Evolutionary conservation across 1,140 invertebrate species (phyloP), one percentile per base, ranked within the genome.

Genomic region (Plutomurus gul): DNA sequence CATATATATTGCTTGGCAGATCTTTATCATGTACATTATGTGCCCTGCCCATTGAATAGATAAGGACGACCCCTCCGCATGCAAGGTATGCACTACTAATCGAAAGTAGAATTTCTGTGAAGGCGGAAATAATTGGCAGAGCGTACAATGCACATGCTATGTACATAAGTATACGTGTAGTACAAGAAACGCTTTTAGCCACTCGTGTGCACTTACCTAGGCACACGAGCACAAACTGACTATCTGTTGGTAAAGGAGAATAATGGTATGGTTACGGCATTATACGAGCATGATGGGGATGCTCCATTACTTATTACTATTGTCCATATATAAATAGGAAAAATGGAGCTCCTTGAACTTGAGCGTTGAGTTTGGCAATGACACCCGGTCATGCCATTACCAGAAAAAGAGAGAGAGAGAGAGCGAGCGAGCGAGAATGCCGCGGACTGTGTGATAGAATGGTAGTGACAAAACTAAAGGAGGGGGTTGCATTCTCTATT

Each of bases 391-490:
- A 16, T 30, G 56, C 36, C 56, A 65, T 65, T 65, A 65, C 56
- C 56, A 65, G 56, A 27, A 33, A 4, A 3, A n/a, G n/a, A n/a
- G n/a, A n/a, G n/a, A n/a, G n/a, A n/a, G n/a, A n/a, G n/a, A n/a
- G n/a, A n/a, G n/a, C n/a, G n/a, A n/a, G n/a, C n/a, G n/a, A n/a
- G n/a, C n/a, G n/a, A n/a, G n/a, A n/a, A n/a, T n/a, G n/a, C n/a
- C n/a, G n/a, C n/a, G n/a, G n/a, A n/a, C n/a, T 49, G 46, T 47
- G 16, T 65, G 56, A 65, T 27, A 65, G 56, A 65, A 33, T 27
- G 30, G 30, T 36, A 65, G 56, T 65, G 56, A 65, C 56, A 65
- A 65, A 65, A 65, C 30, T 65, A 65, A 36, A 65, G 56, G 56
- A 65, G 56, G 56, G 30, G 56, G 56, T 65, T 65, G 30, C 56